These are phyloP conservation scores for Callitettix versicolor DNA, from an alignment of 1,140 invertebrate species.

Conservation along the genomic window DNA sequence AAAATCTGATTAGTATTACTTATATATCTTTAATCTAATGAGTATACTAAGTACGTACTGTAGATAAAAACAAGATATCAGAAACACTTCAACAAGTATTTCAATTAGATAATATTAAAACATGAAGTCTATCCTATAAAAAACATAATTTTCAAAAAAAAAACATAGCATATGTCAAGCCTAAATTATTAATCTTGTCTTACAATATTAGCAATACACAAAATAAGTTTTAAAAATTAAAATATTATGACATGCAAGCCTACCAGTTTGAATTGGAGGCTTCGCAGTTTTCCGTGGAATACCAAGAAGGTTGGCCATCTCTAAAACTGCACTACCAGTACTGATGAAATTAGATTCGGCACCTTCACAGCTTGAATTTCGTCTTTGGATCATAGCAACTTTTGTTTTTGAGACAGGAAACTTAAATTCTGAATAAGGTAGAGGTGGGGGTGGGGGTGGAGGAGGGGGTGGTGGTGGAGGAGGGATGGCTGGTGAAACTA, in stretches of 20 bases:
- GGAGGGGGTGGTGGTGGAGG: slow-evolving; percentile 35
- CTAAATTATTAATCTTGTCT: too few relatives aligned
- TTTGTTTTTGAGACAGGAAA: too few relatives aligned
- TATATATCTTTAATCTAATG: too few relatives aligned
- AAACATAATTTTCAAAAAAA: not conserved
- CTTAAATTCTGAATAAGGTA: not conserved
- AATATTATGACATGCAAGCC: too few relatives aligned
- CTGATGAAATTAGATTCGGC: slow-evolving; percentile 16
- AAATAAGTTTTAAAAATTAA: too few relatives aligned
- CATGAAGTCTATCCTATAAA: not conserved
- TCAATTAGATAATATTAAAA: too few relatives aligned
- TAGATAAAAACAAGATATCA: too few relatives aligned
- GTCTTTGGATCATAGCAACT: not conserved
- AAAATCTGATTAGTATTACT: too few relatives aligned
- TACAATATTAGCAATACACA: too few relatives aligned
- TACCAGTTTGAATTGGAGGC: slow-evolving; percentile 25
- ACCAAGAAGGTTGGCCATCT: slow-evolving; percentile 49
- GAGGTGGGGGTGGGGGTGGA: slow-evolving; percentile 26
- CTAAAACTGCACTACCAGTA: slow-evolving; percentile 33
- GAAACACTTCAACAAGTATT: too few relatives aligned
- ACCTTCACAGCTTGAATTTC: slow-evolving; percentile 25
- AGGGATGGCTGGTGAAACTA: slow-evolving; percentile 33
- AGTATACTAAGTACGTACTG: too few relatives aligned
- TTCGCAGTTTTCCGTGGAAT: slow-evolving; percentile 33
- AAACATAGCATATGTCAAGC: too few relatives aligned